Conservation (phyloP, 2,888 invertebrate species). For the Drosophila villosipedis region DNA sequence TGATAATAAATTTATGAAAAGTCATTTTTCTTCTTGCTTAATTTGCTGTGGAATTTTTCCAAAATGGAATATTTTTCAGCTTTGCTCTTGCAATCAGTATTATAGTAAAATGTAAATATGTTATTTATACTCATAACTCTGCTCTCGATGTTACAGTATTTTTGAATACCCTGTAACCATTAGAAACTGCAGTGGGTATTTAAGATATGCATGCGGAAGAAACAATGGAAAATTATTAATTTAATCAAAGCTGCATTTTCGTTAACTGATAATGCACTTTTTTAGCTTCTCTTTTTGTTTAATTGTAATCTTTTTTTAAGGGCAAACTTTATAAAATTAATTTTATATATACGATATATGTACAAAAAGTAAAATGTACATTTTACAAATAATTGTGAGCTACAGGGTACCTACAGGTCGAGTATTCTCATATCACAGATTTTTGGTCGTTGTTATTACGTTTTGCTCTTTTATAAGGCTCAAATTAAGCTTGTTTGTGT, state of each 20-base stretch:
- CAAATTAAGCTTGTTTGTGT: slow-evolving; percentile 72
- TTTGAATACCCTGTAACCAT: slow-evolving; percentile 1
- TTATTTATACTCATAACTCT: slow-evolving; percentile 46
- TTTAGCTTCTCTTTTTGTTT: neutral
- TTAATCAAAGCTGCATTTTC: neutral
- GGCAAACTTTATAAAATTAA: too few species aligned
- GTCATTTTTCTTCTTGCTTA: slow-evolving; percentile 1
- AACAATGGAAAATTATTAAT: neutral
- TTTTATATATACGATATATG: neutral
- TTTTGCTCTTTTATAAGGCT: slow-evolving; percentile 55
- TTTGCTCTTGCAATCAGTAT: slow-evolving; percentile 43
- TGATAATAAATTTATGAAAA: neutral
- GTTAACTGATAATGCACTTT: neutral
- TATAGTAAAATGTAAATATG: slow-evolving; percentile 54
- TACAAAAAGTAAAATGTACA: neutral
- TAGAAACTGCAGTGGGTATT: neutral
- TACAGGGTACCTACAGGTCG: neutral
- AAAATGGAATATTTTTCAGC: slow-evolving; percentile 16
- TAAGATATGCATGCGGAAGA: neutral
- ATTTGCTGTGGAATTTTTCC: slow-evolving; percentile 8
- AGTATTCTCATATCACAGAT: neutral
- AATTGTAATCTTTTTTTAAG: neutral
- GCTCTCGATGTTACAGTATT: slow-evolving; percentile 9
- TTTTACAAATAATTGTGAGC: too few species aligned
- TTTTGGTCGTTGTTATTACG: slow-evolving; percentile 42